Evolutionary conservation across 2,888 invertebrate genomes (phyloP), one percentile per base, ranked within the genome.

Genomic region (Callimorpha dominula): DNA sequence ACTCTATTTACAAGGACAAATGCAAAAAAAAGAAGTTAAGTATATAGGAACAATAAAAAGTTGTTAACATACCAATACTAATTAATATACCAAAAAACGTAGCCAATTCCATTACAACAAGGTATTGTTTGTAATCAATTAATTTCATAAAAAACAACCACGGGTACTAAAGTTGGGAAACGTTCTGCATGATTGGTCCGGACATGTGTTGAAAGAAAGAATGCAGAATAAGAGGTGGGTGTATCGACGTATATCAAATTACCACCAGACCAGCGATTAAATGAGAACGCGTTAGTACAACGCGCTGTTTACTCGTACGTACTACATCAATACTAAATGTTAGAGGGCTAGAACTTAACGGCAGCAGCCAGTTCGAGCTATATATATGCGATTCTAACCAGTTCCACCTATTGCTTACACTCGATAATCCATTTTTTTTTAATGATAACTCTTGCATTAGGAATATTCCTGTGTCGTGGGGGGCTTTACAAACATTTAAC

Each of bases 121-220:
- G 5, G 31, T 14, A 60, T 12, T 14, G 7, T 31, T 60, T 31
- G 60, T 60, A 60, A 60, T 60, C 31, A 69, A 78, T 76, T 77
- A 76, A 78, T 85, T 83, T 83, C 80, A 80, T 77, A 72, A 69
- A 81, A 75, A 74, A 77, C 69, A 78, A 73, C 74, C 80, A 71
- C 86, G 80, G 83, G 81, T 81, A 84, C 70, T 49, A 75, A 40
- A 64, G 85, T 83, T 85, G 69, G 70, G 31, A 73, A 78, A 81
- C 69, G 64, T 71, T 49, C 73, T 74, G 76, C 85, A 74, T 83
- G 82, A 83, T 83, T 78, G 78, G 65, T 9, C 14, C 15, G 9
- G 62, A 49, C 50, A 60, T 43, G 65, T 83, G 84, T 85, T 62
- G 83, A 70, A 83, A 83, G 73, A 77, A 75, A 62, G 75, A 76